Conservation (phyloP, 2,797 vertebrate genomes). For the Melanotaenia nigrans region DNA sequence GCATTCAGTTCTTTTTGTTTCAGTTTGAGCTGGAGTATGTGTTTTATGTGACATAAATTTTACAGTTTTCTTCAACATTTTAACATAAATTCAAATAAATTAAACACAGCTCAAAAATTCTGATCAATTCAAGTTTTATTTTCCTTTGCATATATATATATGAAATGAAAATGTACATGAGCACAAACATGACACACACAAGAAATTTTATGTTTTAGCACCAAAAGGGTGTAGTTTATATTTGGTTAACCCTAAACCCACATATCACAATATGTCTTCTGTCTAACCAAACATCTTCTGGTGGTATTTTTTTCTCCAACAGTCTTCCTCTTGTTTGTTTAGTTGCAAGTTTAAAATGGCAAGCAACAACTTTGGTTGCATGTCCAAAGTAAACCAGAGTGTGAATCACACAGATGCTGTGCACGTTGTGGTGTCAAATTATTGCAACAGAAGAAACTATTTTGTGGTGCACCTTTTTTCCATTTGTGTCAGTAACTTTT, state of each 20-base stretch:
- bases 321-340: background rate
- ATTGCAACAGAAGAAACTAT: slow-evolving; percentile 22
- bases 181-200: too few relatives aligned
- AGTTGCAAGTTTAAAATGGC: background rate
- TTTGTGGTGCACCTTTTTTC: slow-evolving; percentile 28
- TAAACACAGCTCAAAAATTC: background rate
- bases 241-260: background rate
- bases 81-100: background rate
- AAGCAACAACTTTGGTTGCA: background rate
- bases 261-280: background rate
- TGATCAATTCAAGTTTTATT: background rate
- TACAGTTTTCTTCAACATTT: background rate
- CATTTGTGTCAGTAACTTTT: slow-evolving; percentile 47
- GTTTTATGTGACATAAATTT: background rate
- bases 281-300: slow-evolving; percentile 2
- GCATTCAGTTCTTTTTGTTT: background rate
- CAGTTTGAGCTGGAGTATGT: background rate
- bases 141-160: background rate
- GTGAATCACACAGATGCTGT: slow-evolving; percentile 14
- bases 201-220: too few relatives aligned
- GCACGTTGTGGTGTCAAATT: slow-evolving; percentile 22
- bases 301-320: slow-evolving; percentile 8
- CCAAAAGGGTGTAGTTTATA: too few relatives aligned
- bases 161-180: background rate
- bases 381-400: slow-evolving; percentile 12